Base-by-base conservation (phyloP, 1,140 invertebrate genomes). In the Rhysida immarginata region DNA sequence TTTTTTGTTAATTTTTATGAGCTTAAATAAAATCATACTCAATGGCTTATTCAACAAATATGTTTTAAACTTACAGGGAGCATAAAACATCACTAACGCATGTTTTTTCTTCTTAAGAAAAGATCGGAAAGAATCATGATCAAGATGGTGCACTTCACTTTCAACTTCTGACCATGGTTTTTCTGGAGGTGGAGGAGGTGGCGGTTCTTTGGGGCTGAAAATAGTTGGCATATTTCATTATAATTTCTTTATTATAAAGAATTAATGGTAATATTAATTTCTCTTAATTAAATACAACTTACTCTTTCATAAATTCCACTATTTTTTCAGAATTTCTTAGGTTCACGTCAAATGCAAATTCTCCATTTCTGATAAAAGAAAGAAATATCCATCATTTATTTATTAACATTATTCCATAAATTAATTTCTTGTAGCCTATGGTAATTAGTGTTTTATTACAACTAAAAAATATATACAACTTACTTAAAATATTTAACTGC, bases 81-180 rank as follows among this genome's bases (percentile, higher is more conserved):
- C 87, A 72, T 93, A 93, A 70, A 92, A 92, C 81, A 93, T 90
- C 43, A 91, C 80, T 11, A 93, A 64, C 14, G 81, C 82, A 70
- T 91, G 85, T 60, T 81, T 82, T 67, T 83, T 79, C 59, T 77
- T 76, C 60, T 76, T 76, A 0, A 84, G 66, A 51, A 77, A 72
- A 27, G 73, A 61, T 59, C 78, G 81, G 66, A 89, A 91, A 53
- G 72, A 81, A 26, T 82, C 76, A 26, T 82, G 77, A 51, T 75
- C 78, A 2, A 91, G 74, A 71, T 90, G 87, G 25, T 83, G 73
- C 11, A 92, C 85, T 29, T 83, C 74, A 20, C 79, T 79, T 52
- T 71, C 68, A 26, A 68, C 65, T 58, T 86, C 81, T 58, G 85
- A 81, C 86, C 88, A 91, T 42, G 80, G 76, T 54, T 75, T 74